phyloP scores from a whole-genome alignment of 2,888 invertebrate genomes.

The Ochropleura plecta region DNA sequence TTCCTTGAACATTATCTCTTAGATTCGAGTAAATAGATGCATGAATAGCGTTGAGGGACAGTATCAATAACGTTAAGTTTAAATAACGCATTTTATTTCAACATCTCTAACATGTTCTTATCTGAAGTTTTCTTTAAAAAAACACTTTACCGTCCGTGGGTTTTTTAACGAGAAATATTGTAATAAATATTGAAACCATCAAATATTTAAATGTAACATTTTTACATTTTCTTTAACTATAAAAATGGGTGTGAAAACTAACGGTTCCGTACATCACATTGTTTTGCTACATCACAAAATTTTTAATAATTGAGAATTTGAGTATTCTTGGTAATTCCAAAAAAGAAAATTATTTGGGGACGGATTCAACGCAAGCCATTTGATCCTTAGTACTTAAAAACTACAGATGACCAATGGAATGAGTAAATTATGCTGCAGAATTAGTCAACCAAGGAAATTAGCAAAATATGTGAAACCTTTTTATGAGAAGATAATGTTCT shows the following conservation, averaged over 20 bases:
- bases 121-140: conserved; percentile 16
- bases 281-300: not conserved
- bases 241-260: not conserved
- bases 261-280: not conserved
- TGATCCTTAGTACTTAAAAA: not conserved
- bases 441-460: too few relatives aligned
- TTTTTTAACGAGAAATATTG: conserved; percentile 40
- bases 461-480: too few relatives aligned
- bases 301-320: not conserved
- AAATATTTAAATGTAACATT: conserved; percentile 47
- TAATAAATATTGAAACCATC: conserved; percentile 50
- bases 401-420: not conserved
- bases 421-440: not conserved
- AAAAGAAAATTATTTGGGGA: not conserved
- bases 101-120: conserved; percentile 60
- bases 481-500: too few relatives aligned
- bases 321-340: not conserved
- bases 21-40: conserved; percentile 63
- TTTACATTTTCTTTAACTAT: conserved; percentile 18
- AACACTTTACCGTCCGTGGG: not conserved
- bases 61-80: conserved; percentile 41
- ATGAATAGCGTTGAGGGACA: conserved; percentile 44
- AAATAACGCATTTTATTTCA: conserved; percentile 69
- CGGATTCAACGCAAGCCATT: not conserved
- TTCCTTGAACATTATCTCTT: conserved; percentile 60